Evolutionary conservation across 2,888 invertebrate genomes (phyloP).

Genomic region (Diloba caeruleocephala): DNA sequence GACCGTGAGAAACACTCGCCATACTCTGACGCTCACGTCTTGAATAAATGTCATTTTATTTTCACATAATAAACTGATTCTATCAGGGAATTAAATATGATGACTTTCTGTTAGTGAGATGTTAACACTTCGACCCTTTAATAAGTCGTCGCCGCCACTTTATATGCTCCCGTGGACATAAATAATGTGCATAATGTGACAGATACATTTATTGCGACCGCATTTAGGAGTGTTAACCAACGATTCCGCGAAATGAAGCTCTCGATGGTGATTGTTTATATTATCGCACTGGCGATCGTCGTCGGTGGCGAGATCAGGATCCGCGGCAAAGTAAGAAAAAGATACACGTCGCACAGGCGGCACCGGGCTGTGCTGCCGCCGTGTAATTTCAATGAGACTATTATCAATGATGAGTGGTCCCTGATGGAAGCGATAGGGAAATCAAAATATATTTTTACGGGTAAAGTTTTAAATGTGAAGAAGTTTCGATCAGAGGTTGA

Average conservation of each 20-base stretch:
- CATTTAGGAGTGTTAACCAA: constrained; percentile 76
- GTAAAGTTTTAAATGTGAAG: constrained; percentile 84
- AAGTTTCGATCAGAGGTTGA: constrained; percentile 75
- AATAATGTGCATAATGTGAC: constrained; percentile 86
- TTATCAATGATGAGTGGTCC: constrained; percentile 86
- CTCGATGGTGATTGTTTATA: constrained; percentile 81
- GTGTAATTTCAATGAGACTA: constrained; percentile 85
- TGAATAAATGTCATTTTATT: constrained; percentile 54
- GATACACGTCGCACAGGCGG: constrained; percentile 76
- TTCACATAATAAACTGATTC: constrained; percentile 60
- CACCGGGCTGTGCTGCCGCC: constrained; percentile 81
- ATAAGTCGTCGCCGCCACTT: constrained; percentile 75
- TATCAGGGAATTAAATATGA: constrained; percentile 70
- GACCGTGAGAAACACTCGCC: constrained; percentile 63
- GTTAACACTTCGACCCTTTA: constrained; percentile 78
- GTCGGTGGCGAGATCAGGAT: constrained; percentile 82
- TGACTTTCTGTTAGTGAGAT: constrained; percentile 81
- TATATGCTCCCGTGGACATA: constrained; percentile 77
- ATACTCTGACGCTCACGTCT: constrained; percentile 56
- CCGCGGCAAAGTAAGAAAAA: constrained; percentile 85
- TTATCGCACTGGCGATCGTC: constrained; percentile 80
- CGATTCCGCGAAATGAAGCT: constrained; percentile 79
- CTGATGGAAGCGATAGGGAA: constrained; percentile 85
- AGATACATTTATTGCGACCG: constrained; percentile 78
- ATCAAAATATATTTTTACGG: constrained; percentile 87